Evolutionary conservation across 2,888 invertebrate species (phyloP), one percentile per base, ranked within the genome.

Genomic region (Melanotus villosus): DNA sequence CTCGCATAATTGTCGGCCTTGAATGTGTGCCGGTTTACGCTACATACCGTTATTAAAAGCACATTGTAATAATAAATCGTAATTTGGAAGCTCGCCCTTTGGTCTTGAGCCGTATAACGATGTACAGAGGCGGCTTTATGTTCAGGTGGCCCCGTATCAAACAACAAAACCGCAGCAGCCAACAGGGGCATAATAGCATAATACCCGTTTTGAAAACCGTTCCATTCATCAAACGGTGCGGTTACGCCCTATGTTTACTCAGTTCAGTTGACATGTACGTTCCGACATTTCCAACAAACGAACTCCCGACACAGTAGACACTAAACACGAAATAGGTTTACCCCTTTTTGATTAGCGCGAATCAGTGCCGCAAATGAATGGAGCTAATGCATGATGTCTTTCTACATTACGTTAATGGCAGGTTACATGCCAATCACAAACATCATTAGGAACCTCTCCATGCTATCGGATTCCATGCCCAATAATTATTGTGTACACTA

Each of bases 201-300:
- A 57, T 56, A 45, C 58, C 43, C 59, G 70, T 70, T 72, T 71
- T 66, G 70, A 67, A 72, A 72, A 67, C 66, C 67, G 47, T 58
- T 65, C 59, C 69, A 74, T 74, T 74, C 72, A 72, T 74, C 72
- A 72, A 68, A 71, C 45, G 65, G 57, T 26, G 18, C 19, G 68
- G 71, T 70, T 65, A 73, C 73, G 71, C 70, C 73, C 68, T 62
- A 65, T 73, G 65, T 73, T 72, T 73, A 67, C 59, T 63, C 66
- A 68, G 62, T 56, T 67, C 57, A 63, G 65, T 65, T 73, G 72
- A 70, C 66, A 59, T 59, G 67, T 67, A 43, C 56, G 60, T 56
- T 30, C 59, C 47, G 26, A 41, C 41, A 38, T 65, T 65, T 57
- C 38, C 52, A 63, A 57, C 66, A 66, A 69, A 69, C 62, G 45